phyloP scores from a whole-genome alignment of 2,113 vertebrate species.

The Hypanus sabinus region DNA sequence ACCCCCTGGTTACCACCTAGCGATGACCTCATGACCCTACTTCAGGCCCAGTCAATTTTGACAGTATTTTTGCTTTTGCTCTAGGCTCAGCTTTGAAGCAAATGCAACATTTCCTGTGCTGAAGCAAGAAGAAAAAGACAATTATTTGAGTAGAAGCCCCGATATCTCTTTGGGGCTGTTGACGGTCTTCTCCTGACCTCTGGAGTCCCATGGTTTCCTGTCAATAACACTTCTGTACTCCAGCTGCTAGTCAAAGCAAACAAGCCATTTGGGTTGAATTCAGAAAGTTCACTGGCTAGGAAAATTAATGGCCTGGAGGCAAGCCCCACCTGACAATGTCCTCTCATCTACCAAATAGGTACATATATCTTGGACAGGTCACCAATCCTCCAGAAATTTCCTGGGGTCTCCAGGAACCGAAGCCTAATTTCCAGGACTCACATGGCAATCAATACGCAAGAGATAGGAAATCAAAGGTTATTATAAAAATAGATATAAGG shows the following conservation, averaged over 20 bases:
- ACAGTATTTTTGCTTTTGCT: background rate
- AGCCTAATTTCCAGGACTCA: background rate
- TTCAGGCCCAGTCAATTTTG: conserved; percentile 30
- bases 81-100: background rate
- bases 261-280: background rate
- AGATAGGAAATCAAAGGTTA: background rate
- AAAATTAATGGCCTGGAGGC: background rate
- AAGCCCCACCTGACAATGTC: background rate
- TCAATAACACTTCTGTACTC: background rate
- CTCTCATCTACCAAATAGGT: background rate
- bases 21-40: conserved; percentile 50
- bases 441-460: background rate
- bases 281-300: background rate
- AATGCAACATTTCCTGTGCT: background rate
- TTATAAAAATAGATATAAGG: background rate
- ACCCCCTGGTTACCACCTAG: conserved; percentile 44
- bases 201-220: background rate
- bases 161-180: background rate
- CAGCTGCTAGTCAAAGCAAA: background rate
- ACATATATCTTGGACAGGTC: background rate
- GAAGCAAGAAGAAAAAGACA: background rate
- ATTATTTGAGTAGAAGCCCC: background rate
- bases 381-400: background rate
- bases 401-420: background rate
- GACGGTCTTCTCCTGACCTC: background rate